phyloP scores from a whole-genome alignment of 2,888 invertebrate species.

The Periphyllus acericola region DNA sequence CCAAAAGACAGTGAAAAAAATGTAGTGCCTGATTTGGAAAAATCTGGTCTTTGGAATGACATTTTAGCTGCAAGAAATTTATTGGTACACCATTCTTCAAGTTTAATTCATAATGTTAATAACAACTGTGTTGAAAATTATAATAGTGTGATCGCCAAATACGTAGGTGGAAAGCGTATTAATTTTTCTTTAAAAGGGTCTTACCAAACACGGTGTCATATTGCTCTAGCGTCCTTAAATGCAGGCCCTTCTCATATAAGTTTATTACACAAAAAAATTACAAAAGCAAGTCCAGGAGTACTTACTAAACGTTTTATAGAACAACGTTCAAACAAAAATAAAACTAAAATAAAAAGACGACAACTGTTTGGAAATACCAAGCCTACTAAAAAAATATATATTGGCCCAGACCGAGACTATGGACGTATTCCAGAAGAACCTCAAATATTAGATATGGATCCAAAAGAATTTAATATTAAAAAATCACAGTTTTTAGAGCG shows the following conservation, averaged over 20 bases:
- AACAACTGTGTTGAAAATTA: slow-evolving; percentile 8
- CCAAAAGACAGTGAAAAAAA: slow-evolving; percentile 5
- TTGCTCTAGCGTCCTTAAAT: not conserved
- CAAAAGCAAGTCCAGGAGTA: not conserved
- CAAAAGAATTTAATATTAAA: not conserved
- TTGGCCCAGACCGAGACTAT: not conserved
- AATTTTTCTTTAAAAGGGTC: slow-evolving; percentile 16
- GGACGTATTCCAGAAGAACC: not conserved
- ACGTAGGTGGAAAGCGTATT: slow-evolving; percentile 1
- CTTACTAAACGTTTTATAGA: slow-evolving; percentile 14
- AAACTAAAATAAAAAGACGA: not conserved
- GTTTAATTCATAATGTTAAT: not conserved
- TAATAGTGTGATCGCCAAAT: not conserved
- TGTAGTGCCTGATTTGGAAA: not conserved
- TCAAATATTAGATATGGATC: not conserved
- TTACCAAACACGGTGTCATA: slow-evolving; percentile 9
- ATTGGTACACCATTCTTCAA: too few relatives aligned
- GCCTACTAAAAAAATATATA: not conserved
- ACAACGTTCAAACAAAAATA: not conserved
- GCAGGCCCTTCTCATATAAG: not conserved
- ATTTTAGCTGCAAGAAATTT: not conserved
- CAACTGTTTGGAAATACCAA: not conserved
- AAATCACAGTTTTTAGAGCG: not conserved
- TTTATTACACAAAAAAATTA: slow-evolving; percentile 3
- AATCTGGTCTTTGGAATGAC: slow-evolving; percentile 7